Evolutionary conservation across 2,888 invertebrate genomes (phyloP).

Genomic region (Pseudeuparius sepicola): DNA sequence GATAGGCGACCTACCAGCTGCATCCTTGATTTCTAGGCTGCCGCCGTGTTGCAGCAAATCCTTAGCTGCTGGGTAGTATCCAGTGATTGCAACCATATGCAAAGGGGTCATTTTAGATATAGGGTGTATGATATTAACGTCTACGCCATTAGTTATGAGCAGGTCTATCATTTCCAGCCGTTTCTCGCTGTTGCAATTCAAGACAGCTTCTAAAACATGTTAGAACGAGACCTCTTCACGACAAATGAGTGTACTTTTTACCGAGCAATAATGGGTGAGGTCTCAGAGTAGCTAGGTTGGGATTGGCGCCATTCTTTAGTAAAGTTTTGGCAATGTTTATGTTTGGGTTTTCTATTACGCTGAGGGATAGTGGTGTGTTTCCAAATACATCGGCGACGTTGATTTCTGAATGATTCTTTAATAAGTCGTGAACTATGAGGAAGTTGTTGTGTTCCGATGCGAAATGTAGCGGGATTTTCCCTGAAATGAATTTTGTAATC

Average conservation of each 20-base stretch:
- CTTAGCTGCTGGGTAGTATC: constrained; percentile 22
- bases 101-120: constrained; percentile 24
- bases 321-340: constrained; percentile 22
- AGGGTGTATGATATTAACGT: constrained; percentile 22
- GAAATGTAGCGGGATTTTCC: constrained; percentile 22
- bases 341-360: constrained; percentile 21
- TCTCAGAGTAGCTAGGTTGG: constrained; percentile 13
- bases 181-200: constrained; percentile 16
- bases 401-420: constrained; percentile 21
- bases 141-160: constrained; percentile 19
- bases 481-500: too few species aligned
- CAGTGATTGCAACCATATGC: constrained; percentile 24
- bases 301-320: constrained; percentile 23
- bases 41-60: constrained; percentile 21
- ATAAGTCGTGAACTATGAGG: constrained; percentile 20
- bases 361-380: constrained; percentile 24
- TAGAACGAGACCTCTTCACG: too few species aligned
- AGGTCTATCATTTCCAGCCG: constrained; percentile 20
- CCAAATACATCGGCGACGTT: constrained; percentile 26
- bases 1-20: constrained; percentile 21
- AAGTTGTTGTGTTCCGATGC: constrained; percentile 19
- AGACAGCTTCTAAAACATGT: constrained; percentile 24
- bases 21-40: constrained; percentile 16
- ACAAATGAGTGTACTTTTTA: too few species aligned
- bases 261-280: constrained; percentile 21